Conservation (phyloP, 2,113 vertebrate species). For the Lynx canadensis region DNA sequence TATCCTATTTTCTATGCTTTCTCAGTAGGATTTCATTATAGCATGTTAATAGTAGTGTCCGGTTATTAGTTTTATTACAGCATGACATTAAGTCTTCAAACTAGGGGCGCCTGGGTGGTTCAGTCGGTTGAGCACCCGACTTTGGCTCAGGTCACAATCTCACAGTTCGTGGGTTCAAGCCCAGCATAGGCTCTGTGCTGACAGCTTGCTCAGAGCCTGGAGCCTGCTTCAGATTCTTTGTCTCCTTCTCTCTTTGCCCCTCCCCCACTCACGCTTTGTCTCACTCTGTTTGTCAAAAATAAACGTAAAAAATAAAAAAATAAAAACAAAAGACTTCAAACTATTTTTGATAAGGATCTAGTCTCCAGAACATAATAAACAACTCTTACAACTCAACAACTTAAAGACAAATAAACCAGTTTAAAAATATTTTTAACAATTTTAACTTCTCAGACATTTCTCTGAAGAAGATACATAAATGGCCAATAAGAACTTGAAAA, state of each 20-base stretch:
- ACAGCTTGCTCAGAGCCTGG: no score
- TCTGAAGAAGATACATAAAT: neutral
- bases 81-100: neutral
- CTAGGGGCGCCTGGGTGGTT: neutral
- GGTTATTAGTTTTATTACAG: neutral
- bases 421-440: neutral
- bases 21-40: neutral
- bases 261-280: no score
- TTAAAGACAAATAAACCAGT: neutral
- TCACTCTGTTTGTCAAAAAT: no score
- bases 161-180: no score
- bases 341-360: neutral
- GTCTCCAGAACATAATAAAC: neutral
- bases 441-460: neutral
- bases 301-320: no score
- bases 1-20: neutral
- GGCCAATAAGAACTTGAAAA: neutral
- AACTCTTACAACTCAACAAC: neutral
- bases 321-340: neutral
- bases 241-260: no score
- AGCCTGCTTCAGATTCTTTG: no score
- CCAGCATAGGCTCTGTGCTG: no score
- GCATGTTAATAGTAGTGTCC: neutral
- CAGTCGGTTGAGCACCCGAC: no score
- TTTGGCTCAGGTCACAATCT: no score